phyloP scores from a whole-genome alignment of 2,113 vertebrate species.

The Pitta sordida region DNA sequence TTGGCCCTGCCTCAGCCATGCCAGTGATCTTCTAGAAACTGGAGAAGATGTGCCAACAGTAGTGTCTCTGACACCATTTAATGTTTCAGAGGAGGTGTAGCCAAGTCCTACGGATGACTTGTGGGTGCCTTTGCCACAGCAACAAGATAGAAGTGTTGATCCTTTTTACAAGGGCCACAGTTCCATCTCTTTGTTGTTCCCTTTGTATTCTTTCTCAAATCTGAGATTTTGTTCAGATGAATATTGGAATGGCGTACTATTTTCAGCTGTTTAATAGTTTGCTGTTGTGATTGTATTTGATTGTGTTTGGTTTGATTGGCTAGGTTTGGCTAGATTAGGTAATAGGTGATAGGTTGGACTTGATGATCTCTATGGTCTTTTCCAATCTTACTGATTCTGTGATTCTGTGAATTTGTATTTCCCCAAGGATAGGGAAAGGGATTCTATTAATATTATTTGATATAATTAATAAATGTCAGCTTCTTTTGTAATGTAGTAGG shows the following conservation, averaged over 20 bases:
- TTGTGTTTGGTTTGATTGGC: too few species aligned
- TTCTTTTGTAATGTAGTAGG: background rate
- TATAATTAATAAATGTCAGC: slow-evolving; percentile 31
- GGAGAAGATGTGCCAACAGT: background rate
- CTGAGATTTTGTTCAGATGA: background rate
- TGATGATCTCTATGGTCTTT: too few species aligned
- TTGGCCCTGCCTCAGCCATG: background rate
- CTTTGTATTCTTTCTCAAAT: background rate
- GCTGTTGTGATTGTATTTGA: slow-evolving; percentile 19
- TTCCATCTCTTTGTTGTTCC: background rate
- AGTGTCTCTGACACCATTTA: background rate
- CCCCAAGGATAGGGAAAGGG: background rate
- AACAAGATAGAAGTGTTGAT: background rate
- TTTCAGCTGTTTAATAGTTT: slow-evolving; percentile 26
- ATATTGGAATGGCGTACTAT: background rate
- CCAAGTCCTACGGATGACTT: background rate
- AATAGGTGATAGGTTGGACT: too few species aligned
- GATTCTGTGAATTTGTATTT: slow-evolving; percentile 27
- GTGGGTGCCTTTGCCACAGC: background rate
- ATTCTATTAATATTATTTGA: slow-evolving; percentile 37
- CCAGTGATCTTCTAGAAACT: background rate
- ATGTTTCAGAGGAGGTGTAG: background rate
- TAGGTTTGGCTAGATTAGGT: too few species aligned
- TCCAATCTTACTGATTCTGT: too few species aligned
- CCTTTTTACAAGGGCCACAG: background rate